Evolutionary conservation across 35 echinoderm and acorn worm genomes (phyloP), one percentile per base, ranked within the genome.

Genomic region (Eucidaris tribuloides): DNA sequence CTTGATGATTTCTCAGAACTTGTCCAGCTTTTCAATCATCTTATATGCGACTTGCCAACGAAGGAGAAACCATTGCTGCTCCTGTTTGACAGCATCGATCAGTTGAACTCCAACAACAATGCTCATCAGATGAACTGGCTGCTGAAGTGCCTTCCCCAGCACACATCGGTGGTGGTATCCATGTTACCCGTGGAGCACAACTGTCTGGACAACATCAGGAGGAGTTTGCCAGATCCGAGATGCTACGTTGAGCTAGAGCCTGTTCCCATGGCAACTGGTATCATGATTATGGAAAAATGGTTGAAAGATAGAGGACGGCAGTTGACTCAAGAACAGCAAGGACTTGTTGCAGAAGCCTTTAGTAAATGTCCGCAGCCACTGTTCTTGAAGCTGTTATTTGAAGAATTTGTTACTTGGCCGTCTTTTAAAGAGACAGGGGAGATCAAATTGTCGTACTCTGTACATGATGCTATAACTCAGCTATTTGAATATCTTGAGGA

Each of bases 21-120:
- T n/a, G 83, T 81, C 50, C 83, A 86, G 50, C 81, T 78, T 31
- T 90, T 96, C 87, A 85, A 76, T 37, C 55, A 58, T 11, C 76
- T 96, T 19, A 35, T 96, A 29, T 61, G 19, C 0, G 77, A 29
- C 0, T 39, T 89, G 3, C 87, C 87, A 40, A 80, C 93, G 1
- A 45, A 58, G 30, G 79, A 96, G 6, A 91, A 46, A 56, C 83
- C 93, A n/a, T 50, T 91, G 27, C 33, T 96, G 40, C 44, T 96
- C 32, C 60, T 96, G 34, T 57, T 96, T 4, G 93, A 96, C 45
- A 96, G 93, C 43, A 90, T 96, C 24, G 93, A 96, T 58, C 93
- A 96, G 50, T 72, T 96, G 38, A 76, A 82, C 0, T 11, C 76
- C 37, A 86, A 41, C 45, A 82, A 96, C 79, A 84, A 90, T 45